phyloP scores from a whole-genome alignment of 2,888 invertebrate species.

The Prosopocoilus inquinatus region DNA sequence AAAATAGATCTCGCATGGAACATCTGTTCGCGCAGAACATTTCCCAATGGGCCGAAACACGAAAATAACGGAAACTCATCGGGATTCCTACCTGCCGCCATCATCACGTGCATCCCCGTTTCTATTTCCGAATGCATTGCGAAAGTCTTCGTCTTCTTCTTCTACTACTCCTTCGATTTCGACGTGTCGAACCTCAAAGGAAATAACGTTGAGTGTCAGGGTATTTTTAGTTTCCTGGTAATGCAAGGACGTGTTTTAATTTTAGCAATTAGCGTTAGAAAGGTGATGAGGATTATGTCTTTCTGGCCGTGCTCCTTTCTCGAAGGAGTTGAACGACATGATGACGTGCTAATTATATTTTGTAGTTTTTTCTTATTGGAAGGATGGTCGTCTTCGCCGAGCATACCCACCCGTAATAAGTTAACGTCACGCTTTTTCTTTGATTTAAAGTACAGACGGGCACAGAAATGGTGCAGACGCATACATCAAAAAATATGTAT shows the following conservation, averaged over 20 bases:
- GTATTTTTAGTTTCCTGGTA: neutral
- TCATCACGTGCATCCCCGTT: neutral
- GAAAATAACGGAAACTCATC: neutral
- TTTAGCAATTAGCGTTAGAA: conserved; percentile 1
- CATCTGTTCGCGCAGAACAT: too few species aligned
- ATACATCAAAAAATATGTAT: too few species aligned
- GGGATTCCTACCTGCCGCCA: neutral
- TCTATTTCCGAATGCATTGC: neutral
- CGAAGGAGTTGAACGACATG: conserved; percentile 1
- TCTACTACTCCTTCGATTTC: neutral
- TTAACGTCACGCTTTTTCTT: neutral
- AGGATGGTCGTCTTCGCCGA: neutral
- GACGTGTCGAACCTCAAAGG: neutral
- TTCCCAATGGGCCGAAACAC: too few species aligned
- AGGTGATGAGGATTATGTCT: conserved; percentile 2
- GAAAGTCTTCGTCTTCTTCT: neutral
- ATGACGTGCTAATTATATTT: conserved; percentile 5
- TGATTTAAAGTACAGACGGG: neutral
- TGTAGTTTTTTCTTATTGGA: neutral
- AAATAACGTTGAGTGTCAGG: conserved; percentile 1
- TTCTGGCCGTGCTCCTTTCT: neutral
- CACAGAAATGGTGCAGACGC: too few species aligned
- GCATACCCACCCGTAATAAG: neutral
- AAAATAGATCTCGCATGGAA: too few species aligned
- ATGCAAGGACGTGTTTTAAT: neutral